Evolutionary conservation across 2,797 vertebrate genomes (phyloP), one percentile per base, ranked within the genome.

Genomic region (Scomberomorus guttatus): DNA sequence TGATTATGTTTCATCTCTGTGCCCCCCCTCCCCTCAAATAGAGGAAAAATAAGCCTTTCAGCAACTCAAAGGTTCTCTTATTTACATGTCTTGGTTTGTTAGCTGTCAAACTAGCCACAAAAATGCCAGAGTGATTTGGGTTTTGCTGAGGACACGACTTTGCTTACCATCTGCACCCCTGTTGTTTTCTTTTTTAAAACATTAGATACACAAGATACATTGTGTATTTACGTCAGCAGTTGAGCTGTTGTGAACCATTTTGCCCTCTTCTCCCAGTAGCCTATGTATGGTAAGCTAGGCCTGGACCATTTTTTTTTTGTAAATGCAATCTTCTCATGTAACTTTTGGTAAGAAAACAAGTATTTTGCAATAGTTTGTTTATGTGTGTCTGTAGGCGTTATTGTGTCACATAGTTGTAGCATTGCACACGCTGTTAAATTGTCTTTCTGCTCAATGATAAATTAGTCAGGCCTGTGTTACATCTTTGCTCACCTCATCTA

Each of bases 401-500:
- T 42, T n/a, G 37, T 46, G 58, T 42, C 37, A 62, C 80, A 79
- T 81, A 77, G 51, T 70, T 84, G 29, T 52, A 77, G 75, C 82
- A 50, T 84, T 75, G 61, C 81, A 65, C 80, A 89, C 54, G 42
- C 66, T 42, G n/a, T 60, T n/a, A n/a, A n/a, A 77, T 82, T 87
- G 85, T 93, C 77, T 85, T 70, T 69, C 46, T 48, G 51, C 72
- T 77, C 69, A 0, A 54, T 86, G 89, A 93, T 91, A 76, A 90
- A 92, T 86, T 51, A 81, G 68, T 32, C 52, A 9, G 27, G 80
- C 61, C 91, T 93, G 92, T 3, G 52, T 82, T 87, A 12, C 60
- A 63, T 93, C 92, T 84, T 22, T 79, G 84, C 87, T 81, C 92
- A 88, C 89, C 84, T 92, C 86, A 87, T 93, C 85, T 68, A n/a